These are phyloP conservation scores for Sphenopsis melanotis DNA, from an alignment of 2,797 vertebrate genomes.

Conservation along the genomic window DNA sequence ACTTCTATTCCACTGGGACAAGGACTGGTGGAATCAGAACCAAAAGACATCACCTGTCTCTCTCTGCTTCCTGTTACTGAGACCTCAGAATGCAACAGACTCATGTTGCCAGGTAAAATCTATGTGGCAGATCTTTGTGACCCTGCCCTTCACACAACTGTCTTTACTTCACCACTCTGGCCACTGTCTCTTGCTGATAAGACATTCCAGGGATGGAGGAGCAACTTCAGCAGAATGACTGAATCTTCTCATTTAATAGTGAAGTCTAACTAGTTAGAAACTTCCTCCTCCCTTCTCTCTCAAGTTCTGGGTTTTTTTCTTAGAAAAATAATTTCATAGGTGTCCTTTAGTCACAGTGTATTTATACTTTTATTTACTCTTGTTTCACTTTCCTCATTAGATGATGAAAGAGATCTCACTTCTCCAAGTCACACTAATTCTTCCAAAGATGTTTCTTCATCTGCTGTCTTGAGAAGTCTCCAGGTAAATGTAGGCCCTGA, in stretches of 20 bases:
- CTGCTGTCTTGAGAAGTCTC: slow-evolving; percentile 78
- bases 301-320: neutral
- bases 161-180: neutral
- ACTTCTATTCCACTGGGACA: slow-evolving; percentile 94
- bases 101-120: slow-evolving; percentile 89
- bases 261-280: neutral
- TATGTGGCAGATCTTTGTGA: neutral
- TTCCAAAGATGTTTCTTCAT: slow-evolving; percentile 79
- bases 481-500: slow-evolving; percentile 81
- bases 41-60: slow-evolving; percentile 86
- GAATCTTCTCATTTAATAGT: neutral
- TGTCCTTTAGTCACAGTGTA: neutral
- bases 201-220: neutral
- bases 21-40: slow-evolving; percentile 87
- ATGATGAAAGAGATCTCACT: slow-evolving; percentile 73
- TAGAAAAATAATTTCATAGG: neutral
- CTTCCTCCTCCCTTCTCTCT: neutral
- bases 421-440: slow-evolving; percentile 82
- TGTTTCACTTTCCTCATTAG: slow-evolving; percentile 70
- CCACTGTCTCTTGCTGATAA: neutral
- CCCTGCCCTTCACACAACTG: neutral
- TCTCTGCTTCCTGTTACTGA: slow-evolving; percentile 88
- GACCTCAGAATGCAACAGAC: slow-evolving; percentile 86
- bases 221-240: neutral
- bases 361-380: neutral